Percentiles rank a stretch among this genome's conserved stretches.
Conservation (phyloP, 2,888 invertebrate species). For the Suillia variegata region DNA sequence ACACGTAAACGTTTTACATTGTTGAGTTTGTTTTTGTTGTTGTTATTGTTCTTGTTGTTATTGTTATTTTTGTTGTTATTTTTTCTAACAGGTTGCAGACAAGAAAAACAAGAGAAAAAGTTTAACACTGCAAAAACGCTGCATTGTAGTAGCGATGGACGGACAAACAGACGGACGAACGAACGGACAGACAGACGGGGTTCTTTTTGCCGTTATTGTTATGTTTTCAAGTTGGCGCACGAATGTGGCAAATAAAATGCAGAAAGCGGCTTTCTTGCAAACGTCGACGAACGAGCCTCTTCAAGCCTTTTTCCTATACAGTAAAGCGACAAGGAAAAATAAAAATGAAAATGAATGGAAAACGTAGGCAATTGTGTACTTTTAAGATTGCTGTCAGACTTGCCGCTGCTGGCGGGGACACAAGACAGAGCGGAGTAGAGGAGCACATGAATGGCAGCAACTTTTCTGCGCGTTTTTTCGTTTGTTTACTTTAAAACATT, state of each 20-base stretch:
- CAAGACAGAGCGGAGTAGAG: too few species aligned
- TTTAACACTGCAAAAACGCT: background rate
- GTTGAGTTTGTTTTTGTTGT: too few species aligned
- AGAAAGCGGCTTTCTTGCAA: background rate
- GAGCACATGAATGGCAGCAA: background rate
- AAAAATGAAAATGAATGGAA: too few species aligned
- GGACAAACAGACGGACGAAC: too few species aligned
- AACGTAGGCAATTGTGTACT: background rate
- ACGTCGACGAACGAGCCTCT: background rate
- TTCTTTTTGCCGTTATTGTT: conserved; percentile 1
- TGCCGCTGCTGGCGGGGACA: too few species aligned
- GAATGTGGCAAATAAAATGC: background rate
- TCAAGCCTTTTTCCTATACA: background rate
- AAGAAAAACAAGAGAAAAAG: background rate
- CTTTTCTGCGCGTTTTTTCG: too few species aligned
- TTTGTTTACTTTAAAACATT: too few species aligned
- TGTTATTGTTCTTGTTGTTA: background rate
- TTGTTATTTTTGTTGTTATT: background rate
- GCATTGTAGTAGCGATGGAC: background rate
- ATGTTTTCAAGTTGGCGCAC: background rate
- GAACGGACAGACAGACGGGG: too few species aligned
- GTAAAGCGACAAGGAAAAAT: background rate
- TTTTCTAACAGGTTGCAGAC: background rate
- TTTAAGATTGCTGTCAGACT: background rate
- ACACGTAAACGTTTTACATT: conserved; percentile 38